phyloP scores from a whole-genome alignment of 2,797 vertebrate genomes.

The Sarcophilus harrisii region DNA sequence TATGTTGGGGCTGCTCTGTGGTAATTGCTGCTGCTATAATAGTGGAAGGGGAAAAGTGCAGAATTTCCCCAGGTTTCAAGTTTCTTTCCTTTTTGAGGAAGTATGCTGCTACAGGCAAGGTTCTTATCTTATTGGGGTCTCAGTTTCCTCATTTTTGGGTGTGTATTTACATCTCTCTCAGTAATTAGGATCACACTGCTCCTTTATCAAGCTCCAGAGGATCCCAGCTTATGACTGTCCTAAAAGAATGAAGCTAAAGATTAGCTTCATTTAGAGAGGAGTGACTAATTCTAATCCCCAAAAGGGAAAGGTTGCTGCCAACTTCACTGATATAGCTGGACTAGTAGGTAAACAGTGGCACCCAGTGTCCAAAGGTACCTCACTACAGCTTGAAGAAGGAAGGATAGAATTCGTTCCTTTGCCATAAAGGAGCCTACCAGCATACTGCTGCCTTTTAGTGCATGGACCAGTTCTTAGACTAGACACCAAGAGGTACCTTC shows the following conservation, averaged over 20 bases:
- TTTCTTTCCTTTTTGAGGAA: background rate
- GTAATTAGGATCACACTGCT: slow-evolving; percentile 24
- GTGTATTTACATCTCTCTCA: background rate
- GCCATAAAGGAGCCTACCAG: background rate
- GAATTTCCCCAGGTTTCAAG: background rate
- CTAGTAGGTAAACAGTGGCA: slow-evolving; percentile 54
- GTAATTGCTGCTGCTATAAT: background rate
- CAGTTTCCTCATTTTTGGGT: background rate
- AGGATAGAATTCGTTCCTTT: background rate
- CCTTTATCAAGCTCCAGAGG: slow-evolving; percentile 57
- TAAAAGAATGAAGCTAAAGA: background rate
- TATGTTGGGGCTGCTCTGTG: background rate
- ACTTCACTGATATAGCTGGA: background rate
- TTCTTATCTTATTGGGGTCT: background rate
- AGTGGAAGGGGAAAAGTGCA: background rate
- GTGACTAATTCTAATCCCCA: background rate
- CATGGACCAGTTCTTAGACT: background rate
- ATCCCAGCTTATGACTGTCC: background rate
- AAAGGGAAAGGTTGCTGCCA: background rate
- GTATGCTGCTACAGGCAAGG: background rate
- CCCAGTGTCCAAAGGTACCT: background rate
- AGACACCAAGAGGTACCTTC: background rate
- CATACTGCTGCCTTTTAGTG: background rate
- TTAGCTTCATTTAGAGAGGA: background rate
- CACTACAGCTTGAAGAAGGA: background rate